Percentiles rank a stretch among this genome's conserved stretches.
Evolutionary conservation across 2,113 vertebrate genomes (phyloP).

Genomic region (Dasypus novemcinctus): DNA sequence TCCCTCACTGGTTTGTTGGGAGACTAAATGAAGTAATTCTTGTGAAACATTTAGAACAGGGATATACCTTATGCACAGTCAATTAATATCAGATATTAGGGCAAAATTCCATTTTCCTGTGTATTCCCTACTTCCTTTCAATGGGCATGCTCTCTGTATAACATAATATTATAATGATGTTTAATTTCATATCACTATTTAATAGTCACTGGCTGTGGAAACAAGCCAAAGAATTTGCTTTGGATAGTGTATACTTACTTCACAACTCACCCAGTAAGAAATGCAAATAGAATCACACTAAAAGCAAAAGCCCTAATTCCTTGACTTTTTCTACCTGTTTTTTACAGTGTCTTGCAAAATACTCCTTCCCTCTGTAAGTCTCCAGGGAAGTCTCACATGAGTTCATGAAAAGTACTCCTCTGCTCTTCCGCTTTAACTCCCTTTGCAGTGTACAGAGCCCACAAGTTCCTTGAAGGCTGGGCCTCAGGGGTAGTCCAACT

Average conservation of each 20-base stretch:
- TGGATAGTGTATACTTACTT: background rate
- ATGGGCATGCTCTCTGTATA: background rate
- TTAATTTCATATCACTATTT: constrained; percentile 7
- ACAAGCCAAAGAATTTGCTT: background rate
- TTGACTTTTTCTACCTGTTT: background rate
- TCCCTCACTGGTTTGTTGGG: background rate
- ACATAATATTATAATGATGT: background rate
- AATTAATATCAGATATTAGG: background rate
- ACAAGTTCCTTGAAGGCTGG: background rate
- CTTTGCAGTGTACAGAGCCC: background rate
- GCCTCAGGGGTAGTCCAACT: background rate
- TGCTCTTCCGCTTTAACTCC: background rate
- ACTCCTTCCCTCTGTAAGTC: background rate
- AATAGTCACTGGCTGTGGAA: background rate
- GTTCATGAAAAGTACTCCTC: background rate
- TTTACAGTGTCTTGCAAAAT: background rate
- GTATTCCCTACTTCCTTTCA: background rate
- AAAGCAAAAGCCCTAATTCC: background rate
- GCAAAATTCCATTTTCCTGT: background rate
- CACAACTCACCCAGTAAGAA: background rate
- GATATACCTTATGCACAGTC: background rate
- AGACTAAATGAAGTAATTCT: background rate
- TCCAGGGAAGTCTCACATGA: background rate
- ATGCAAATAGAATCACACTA: background rate
- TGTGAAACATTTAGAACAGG: background rate